phyloP scores from a whole-genome alignment of 53 echinoderm and acorn worm species.

The Patiria pectinifera region DNA sequence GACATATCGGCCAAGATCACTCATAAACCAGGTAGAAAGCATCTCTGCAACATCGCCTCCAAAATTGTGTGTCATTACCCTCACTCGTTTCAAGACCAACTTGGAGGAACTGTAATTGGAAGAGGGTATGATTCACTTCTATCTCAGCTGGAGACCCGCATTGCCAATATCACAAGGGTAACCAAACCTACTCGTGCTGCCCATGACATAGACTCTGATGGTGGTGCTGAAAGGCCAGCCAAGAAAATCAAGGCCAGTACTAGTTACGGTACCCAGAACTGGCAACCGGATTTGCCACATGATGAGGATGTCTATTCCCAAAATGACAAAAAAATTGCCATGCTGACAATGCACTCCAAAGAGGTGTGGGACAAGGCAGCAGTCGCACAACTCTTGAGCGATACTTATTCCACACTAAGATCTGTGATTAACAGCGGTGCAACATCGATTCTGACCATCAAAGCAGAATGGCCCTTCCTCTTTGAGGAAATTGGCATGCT shows the following conservation, averaged over 20 bases:
- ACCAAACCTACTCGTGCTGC: too few species aligned
- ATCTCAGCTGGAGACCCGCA: too few species aligned
- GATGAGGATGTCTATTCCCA: slow-evolving; percentile 11
- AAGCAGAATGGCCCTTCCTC: slow-evolving; percentile 62
- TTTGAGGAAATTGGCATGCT: slow-evolving; percentile 59
- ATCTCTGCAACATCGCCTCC: slow-evolving; percentile 22
- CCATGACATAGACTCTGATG: too few species aligned
- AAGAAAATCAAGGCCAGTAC: neutral
- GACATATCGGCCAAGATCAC: slow-evolving; percentile 6
- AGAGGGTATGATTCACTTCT: too few species aligned
- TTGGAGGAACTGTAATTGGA: too few species aligned
- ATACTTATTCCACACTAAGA: slow-evolving; percentile 51
- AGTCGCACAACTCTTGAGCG: slow-evolving; percentile 22
- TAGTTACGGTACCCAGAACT: slow-evolving; percentile 20
- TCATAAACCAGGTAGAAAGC: slow-evolving; percentile 15
- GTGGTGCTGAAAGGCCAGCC: neutral
- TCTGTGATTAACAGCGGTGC: slow-evolving; percentile 27
- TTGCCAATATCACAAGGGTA: too few species aligned
- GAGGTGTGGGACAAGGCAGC: slow-evolving; percentile 8
- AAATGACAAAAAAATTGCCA: slow-evolving; percentile 10
- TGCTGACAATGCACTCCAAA: slow-evolving; percentile 23
- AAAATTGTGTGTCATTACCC: slow-evolving; percentile 24
- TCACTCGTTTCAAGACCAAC: slow-evolving; percentile 32
- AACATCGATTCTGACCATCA: slow-evolving; percentile 23
- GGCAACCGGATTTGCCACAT: slow-evolving; percentile 39